Percentiles rank a stretch among this genome's conserved stretches.
Evolutionary conservation across 1,140 invertebrate species (phyloP).

Genomic region (Drosophila tsacasi): DNA sequence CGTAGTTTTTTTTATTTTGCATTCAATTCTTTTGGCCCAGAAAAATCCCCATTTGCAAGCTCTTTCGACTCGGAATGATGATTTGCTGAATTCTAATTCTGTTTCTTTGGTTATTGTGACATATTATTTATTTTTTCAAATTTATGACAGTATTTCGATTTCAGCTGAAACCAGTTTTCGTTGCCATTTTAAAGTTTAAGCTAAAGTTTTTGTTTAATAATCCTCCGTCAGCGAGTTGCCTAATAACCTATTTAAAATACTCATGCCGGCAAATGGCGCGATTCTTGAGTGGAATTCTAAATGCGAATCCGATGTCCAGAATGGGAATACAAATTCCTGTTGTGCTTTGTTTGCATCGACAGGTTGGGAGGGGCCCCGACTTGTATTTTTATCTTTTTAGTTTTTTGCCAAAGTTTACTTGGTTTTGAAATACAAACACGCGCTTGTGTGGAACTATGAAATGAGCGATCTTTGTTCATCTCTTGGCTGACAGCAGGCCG

Average conservation of each 20-base stretch:
- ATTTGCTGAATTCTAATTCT: conserved; percentile 47
- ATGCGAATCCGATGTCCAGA: conserved; percentile 34
- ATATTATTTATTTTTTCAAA: conserved; percentile 17
- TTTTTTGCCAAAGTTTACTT: conserved; percentile 32
- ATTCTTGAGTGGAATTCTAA: conserved; percentile 50
- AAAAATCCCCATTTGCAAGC: conserved; percentile 46
- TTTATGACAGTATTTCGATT: conserved; percentile 31
- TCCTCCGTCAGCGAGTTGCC: conserved; percentile 47
- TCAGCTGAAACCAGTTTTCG: conserved; percentile 56
- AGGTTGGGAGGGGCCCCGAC: neutral
- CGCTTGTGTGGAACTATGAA: conserved; percentile 24
- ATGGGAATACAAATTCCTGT: conserved; percentile 31
- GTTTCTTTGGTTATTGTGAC: conserved; percentile 32
- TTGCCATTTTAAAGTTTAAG: conserved; percentile 28
- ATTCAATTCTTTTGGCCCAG: conserved; percentile 43
- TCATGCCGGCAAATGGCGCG: conserved; percentile 25
- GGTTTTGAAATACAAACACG: conserved; percentile 34
- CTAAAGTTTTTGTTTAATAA: conserved; percentile 51
- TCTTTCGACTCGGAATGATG: conserved; percentile 21
- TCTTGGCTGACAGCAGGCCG: conserved; percentile 15
- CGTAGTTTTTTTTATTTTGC: conserved; percentile 38
- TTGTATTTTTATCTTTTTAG: neutral
- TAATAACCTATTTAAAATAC: conserved; percentile 66
- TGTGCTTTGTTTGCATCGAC: conserved; percentile 21
- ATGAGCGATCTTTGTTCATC: conserved; percentile 22